Conservation (phyloP, 2,113 vertebrate species). For the Oenanthe melanoleuca region DNA sequence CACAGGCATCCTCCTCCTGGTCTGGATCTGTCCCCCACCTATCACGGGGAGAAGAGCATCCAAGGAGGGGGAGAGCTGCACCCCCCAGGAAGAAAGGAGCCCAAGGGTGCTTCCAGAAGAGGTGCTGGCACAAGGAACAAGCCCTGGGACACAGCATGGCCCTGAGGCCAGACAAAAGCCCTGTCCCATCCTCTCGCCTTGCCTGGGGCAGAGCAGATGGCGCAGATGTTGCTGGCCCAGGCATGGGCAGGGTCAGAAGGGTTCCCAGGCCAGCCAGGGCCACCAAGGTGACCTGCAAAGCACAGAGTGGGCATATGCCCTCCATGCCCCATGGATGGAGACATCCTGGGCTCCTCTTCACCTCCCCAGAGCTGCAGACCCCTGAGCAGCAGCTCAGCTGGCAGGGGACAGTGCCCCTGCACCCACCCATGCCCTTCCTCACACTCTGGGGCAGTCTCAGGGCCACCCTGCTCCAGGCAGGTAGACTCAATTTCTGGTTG, state of each 20-base stretch:
- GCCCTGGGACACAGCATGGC: not conserved
- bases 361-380: not conserved
- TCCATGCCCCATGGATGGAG: not conserved
- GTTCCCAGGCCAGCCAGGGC: fast-evolving
- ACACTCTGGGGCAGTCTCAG: not conserved
- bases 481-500: not conserved
- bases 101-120: not conserved
- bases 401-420: not conserved
- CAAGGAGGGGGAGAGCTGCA: not conserved
- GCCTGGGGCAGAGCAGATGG: not conserved
- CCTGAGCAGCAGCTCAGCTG: not conserved
- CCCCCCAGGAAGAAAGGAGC: not conserved
- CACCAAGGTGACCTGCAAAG: not conserved
- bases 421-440: fast-evolving
- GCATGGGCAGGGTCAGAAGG: not conserved
- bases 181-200: not conserved
- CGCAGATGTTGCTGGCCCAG: not conserved
- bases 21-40: not conserved
- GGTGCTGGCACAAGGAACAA: not conserved
- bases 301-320: not conserved
- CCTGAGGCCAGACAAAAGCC: not conserved
- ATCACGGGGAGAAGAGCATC: fast-evolving
- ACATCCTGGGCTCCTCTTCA: not conserved
- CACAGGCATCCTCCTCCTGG: not conserved
- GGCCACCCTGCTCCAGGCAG: not conserved